Percentiles rank a stretch among this genome's conserved stretches.
Evolutionary conservation across 35 echinoderm and acorn worm species (phyloP).

Genomic region (Acanthaster planci): DNA sequence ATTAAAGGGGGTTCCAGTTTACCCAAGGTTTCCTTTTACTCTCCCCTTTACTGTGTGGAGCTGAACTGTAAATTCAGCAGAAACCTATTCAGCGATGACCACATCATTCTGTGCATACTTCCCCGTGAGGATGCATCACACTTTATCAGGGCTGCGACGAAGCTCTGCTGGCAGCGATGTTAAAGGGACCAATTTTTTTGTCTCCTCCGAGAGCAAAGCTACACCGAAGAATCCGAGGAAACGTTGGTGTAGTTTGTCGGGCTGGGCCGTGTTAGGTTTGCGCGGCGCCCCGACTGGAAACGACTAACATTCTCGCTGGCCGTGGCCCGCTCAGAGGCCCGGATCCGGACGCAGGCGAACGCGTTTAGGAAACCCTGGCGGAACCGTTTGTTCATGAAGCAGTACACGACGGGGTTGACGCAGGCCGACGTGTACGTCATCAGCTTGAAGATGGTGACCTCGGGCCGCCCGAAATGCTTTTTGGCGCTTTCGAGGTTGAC

Average conservation of each 20-base stretch:
- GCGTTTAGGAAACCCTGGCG: slow-evolving; percentile 95
- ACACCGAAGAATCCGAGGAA: slow-evolving; percentile 70
- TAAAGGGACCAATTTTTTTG: not conserved
- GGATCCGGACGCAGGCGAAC: slow-evolving; percentile 58
- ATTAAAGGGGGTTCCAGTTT: too few species aligned
- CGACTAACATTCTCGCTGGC: slow-evolving; percentile 35
- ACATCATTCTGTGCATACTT: too few species aligned
- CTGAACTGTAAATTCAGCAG: too few species aligned
- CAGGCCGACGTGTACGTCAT: slow-evolving; percentile 88
- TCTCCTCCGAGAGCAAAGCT: not conserved
- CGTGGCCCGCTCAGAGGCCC: slow-evolving; percentile 1
- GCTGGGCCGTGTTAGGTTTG: slow-evolving; percentile 38
- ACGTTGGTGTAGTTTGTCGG: slow-evolving; percentile 78
- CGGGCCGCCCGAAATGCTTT: slow-evolving; percentile 6
- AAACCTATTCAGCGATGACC: too few species aligned
- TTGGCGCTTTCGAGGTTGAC: slow-evolving; percentile 16
- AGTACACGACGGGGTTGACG: slow-evolving; percentile 94
- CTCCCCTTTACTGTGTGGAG: too few species aligned
- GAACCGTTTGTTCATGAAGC: slow-evolving; percentile 98
- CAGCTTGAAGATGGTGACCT: slow-evolving; percentile 55
- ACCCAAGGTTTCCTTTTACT: too few species aligned
- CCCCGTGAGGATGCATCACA: not conserved
- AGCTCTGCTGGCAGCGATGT: not conserved
- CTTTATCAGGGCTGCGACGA: not conserved
- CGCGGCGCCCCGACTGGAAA: slow-evolving; percentile 40